Conservation (phyloP, 2,113 vertebrate genomes). For the Bungarus multicinctus region DNA sequence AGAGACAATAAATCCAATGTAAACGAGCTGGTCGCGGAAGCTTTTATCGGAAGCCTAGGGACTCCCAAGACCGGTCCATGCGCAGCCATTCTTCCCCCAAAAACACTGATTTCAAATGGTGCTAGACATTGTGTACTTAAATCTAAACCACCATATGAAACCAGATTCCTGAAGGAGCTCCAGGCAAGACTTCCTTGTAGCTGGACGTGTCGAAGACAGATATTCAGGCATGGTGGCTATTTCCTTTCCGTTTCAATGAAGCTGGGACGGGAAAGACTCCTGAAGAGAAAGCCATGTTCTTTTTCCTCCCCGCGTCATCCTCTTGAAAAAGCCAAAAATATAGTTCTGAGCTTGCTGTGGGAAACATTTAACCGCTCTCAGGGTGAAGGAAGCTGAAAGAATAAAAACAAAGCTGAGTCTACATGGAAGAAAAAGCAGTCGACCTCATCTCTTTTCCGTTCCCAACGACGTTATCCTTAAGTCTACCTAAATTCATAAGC, state of each 20-base stretch:
- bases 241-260: not conserved
- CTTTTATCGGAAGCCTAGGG: not conserved
- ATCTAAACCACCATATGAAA: conserved; percentile 99
- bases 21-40: fast-evolving
- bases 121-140: conserved; percentile 93
- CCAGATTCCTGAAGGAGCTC: conserved; percentile 96
- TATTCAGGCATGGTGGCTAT: not conserved
- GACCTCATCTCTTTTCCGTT: not conserved
- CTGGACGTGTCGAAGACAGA: conserved; percentile 43
- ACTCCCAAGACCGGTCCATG: not conserved
- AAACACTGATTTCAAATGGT: conserved; percentile 99
- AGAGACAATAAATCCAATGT: not conserved
- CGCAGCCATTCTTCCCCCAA: conserved; percentile 82
- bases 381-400: not conserved
- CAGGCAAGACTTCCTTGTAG: conserved; percentile 43
- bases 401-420: not conserved
- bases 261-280: not conserved
- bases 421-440: not conserved
- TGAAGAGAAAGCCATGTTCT: not conserved
- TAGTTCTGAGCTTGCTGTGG: not conserved
- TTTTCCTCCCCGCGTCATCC: not conserved
- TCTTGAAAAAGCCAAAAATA: not conserved
- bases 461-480: not conserved
- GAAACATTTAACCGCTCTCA: not conserved
- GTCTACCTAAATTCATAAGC: no score